Percentiles rank a stretch among this genome's conserved stretches.
These are phyloP conservation scores for Hypercompe scribonia DNA, from an alignment of 2,888 invertebrate species.

Conservation along the genomic window DNA sequence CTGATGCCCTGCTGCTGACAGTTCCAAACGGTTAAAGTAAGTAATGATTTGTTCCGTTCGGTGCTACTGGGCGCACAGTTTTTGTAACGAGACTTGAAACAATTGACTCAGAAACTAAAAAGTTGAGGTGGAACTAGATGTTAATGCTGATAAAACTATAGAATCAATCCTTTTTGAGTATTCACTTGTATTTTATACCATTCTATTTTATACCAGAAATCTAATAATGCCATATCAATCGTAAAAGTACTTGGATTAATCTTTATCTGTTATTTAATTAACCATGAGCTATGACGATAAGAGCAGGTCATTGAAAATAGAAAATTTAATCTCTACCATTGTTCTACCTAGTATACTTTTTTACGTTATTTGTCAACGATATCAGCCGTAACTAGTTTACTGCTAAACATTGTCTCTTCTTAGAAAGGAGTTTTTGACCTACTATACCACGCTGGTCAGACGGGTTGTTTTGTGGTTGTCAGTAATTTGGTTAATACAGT, in stretches of 20 bases:
- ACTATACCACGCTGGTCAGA: too few species aligned
- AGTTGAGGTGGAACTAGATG: background rate
- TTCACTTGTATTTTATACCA: too few species aligned
- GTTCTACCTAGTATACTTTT: too few species aligned
- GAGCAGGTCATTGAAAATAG: background rate
- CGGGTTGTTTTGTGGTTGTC: too few species aligned
- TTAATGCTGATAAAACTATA: background rate
- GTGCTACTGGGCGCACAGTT: conserved; percentile 17
- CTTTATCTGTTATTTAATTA: conserved; percentile 27
- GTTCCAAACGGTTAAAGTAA: conserved; percentile 48
- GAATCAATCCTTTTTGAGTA: background rate
- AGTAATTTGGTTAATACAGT: too few species aligned
- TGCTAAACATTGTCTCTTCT: too few species aligned
- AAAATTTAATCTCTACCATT: conserved; percentile 1
- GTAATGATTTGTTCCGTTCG: conserved; percentile 43
- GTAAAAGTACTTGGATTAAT: conserved; percentile 20
- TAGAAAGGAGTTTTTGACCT: too few species aligned
- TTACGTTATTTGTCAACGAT: too few species aligned
- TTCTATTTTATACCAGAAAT: conserved; percentile 1
- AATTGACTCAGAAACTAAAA: background rate
- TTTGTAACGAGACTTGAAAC: conserved; percentile 4
- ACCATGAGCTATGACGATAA: conserved; percentile 14
- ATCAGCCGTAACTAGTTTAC: too few species aligned
- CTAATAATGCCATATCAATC: conserved; percentile 4
- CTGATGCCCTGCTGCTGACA: conserved; percentile 38